Percentiles rank a stretch among this genome's conserved stretches.
phyloP scores from a whole-genome alignment of 2,113 vertebrate genomes.

The Laterallus jamaicensis region DNA sequence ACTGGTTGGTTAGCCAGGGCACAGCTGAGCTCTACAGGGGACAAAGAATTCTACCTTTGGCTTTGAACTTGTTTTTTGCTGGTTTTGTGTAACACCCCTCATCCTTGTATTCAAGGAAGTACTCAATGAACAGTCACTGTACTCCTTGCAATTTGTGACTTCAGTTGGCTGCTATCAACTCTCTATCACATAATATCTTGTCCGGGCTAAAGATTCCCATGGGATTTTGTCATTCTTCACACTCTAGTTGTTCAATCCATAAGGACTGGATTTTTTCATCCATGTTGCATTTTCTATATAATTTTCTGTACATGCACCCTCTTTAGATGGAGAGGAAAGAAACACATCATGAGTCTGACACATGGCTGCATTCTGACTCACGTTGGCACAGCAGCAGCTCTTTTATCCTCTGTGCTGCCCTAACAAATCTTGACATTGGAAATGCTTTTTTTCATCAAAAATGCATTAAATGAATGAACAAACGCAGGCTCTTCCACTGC shows the following conservation, averaged over 20 bases:
- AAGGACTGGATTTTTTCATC: neutral
- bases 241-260: neutral
- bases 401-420: neutral
- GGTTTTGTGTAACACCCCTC: neutral
- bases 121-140: neutral
- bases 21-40: neutral
- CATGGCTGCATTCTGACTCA: accelerated
- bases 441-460: neutral
- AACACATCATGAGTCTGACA: neutral
- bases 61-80: accelerated
- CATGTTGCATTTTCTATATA: neutral
- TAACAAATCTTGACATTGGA: neutral
- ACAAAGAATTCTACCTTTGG: neutral
- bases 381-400: neutral
- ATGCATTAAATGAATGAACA: neutral
- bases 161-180: neutral
- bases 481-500: neutral
- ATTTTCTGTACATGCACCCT: neutral
- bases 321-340: neutral
- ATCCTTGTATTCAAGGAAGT: neutral
- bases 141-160: accelerated
- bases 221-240: neutral
- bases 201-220: neutral
- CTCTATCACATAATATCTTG: neutral
- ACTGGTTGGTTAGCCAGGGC: neutral